A percentile compares a stretch with the other conserved stretches of the same genome.
These are phyloP conservation scores for Dendronephthya gigantea DNA, from an alignment of 64 coral and sea anemone genomes.

Conservation along the genomic window DNA sequence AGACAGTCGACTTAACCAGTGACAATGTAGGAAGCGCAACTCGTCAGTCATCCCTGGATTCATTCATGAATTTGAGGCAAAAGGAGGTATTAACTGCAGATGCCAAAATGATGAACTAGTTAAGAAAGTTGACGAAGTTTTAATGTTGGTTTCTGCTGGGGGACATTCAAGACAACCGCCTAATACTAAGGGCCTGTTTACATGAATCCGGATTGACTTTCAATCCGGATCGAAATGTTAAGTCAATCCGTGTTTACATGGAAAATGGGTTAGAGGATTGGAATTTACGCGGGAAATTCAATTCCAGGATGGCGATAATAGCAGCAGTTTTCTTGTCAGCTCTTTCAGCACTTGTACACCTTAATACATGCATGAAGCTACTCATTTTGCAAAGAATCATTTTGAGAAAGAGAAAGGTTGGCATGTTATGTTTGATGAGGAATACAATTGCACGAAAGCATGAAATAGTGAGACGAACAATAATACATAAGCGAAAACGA, in stretches of 20 bases:
- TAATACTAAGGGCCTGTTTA: neutral
- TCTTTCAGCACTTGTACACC: neutral
- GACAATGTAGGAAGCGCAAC: no score
- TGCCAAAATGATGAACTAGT: constrained; percentile 3
- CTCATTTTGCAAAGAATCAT: neutral
- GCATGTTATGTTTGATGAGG: neutral
- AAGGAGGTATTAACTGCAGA: neutral
- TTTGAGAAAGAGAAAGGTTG: neutral
- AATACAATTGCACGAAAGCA: neutral
- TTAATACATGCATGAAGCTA: neutral
- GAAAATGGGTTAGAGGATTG: neutral
- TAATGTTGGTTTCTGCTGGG: neutral
- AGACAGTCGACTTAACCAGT: no score
- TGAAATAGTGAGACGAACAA: neutral
- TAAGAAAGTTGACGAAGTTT: constrained; percentile 8
- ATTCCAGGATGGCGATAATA: neutral
- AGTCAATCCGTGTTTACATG: neutral
- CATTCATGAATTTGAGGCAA: neutral
- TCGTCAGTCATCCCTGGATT: neutral
- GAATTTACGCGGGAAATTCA: neutral
- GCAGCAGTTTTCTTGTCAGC: neutral
- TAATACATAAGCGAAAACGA: neutral
- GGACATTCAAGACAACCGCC: neutral
- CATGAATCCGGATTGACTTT: neutral
- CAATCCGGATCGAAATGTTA: neutral